These are phyloP conservation scores for Luperina testacea DNA, from an alignment of 2,888 invertebrate species.

Conservation along the genomic window DNA sequence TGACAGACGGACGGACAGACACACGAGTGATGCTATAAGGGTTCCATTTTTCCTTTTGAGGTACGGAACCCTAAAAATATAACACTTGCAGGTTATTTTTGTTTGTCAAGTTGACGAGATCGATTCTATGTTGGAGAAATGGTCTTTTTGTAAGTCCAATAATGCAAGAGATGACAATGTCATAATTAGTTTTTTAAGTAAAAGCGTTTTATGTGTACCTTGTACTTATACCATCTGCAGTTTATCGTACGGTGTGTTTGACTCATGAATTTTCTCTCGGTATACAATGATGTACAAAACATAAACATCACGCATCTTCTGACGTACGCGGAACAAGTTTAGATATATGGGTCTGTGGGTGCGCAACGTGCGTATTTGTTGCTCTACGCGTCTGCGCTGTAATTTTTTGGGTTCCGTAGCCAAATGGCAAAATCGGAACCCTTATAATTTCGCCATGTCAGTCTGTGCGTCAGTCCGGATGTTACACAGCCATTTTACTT, in stretches of 20 bases:
- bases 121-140: not conserved
- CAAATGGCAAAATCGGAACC: not conserved
- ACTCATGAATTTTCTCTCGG: not conserved
- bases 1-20: too few species aligned
- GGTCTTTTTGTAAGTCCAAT: not conserved
- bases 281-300: constrained; percentile 4
- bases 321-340: constrained; percentile 25
- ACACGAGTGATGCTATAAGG: too few species aligned
- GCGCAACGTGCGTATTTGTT: constrained; percentile 6
- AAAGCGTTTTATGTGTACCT: not conserved
- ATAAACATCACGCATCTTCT: constrained; percentile 30
- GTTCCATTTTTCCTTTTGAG: too few species aligned
- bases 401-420: not conserved
- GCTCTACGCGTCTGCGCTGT: not conserved
- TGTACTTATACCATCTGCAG: not conserved
- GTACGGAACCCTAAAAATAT: not conserved
- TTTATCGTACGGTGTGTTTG: not conserved
- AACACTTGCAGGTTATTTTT: not conserved
- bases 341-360: constrained; percentile 3
- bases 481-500: not conserved
- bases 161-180: not conserved
- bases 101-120: not conserved
- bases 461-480: not conserved
- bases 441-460: not conserved
- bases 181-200: not conserved